Conservation (phyloP, 2,888 invertebrate genomes). For the Aproaerema taeniolella region DNA sequence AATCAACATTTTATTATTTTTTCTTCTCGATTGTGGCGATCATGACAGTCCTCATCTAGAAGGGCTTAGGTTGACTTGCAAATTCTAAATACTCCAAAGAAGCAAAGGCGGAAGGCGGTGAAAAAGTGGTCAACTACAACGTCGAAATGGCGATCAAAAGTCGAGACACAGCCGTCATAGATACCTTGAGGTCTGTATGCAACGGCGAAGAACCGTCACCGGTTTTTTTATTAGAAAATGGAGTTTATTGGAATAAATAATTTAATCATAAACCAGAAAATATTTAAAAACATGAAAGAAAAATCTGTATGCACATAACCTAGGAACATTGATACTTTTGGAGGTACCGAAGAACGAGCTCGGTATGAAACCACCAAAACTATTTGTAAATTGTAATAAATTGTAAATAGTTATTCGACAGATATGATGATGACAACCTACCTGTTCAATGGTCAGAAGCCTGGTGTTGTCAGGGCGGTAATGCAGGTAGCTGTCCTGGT, state of each 20-base stretch:
- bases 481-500: constrained; percentile 78
- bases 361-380: not conserved
- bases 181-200: too few relatives aligned
- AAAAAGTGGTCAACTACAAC: not conserved
- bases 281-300: not conserved
- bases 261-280: not conserved
- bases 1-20: not conserved
- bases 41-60: too few relatives aligned
- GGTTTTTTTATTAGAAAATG: too few relatives aligned
- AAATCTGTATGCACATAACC: not conserved
- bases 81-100: not conserved
- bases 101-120: not conserved
- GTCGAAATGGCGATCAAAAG: not conserved
- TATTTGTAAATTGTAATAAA: too few relatives aligned
- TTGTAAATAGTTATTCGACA: too few relatives aligned
- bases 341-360: not conserved
- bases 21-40: not conserved
- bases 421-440: too few relatives aligned
- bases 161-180: too few relatives aligned
- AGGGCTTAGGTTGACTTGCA: not conserved
- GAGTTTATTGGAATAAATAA: too few relatives aligned
- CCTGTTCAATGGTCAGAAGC: constrained; percentile 50
- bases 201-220: too few relatives aligned
- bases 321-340: not conserved
- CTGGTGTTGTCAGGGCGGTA: constrained; percentile 46